Conservation (phyloP, 2,797 vertebrate genomes). For the Antrozous pallidus region DNA sequence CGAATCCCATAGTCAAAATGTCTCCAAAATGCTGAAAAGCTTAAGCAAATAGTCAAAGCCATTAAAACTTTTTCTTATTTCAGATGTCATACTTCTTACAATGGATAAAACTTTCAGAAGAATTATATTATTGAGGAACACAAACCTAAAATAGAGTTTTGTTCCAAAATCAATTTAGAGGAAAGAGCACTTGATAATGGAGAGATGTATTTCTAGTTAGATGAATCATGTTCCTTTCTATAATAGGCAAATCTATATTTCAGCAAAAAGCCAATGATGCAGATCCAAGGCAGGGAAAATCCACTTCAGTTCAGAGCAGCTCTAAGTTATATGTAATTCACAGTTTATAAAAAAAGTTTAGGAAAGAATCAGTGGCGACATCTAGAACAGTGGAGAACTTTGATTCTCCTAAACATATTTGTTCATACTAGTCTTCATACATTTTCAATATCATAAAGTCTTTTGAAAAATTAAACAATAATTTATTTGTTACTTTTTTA, state of each 20-base stretch:
- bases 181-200: background rate
- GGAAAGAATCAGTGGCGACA: background rate
- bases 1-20: background rate
- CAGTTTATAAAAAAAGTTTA: background rate
- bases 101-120: background rate
- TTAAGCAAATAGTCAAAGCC: background rate
- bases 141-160: background rate
- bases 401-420: background rate
- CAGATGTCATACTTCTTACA: background rate
- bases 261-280: background rate
- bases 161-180: background rate
- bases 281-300: background rate
- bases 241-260: background rate
- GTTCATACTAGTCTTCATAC: background rate
- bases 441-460: background rate
- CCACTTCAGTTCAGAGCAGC: background rate
- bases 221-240: background rate
- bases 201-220: background rate
- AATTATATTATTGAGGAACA: background rate
- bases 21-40: background rate
- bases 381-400: background rate
- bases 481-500: background rate
- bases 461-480: background rate
- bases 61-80: background rate
- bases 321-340: background rate